Evolutionary conservation across 2,113 vertebrate species (phyloP), one percentile per base, ranked within the genome.

Genomic region (Neolamprologus cancellatus): DNA sequence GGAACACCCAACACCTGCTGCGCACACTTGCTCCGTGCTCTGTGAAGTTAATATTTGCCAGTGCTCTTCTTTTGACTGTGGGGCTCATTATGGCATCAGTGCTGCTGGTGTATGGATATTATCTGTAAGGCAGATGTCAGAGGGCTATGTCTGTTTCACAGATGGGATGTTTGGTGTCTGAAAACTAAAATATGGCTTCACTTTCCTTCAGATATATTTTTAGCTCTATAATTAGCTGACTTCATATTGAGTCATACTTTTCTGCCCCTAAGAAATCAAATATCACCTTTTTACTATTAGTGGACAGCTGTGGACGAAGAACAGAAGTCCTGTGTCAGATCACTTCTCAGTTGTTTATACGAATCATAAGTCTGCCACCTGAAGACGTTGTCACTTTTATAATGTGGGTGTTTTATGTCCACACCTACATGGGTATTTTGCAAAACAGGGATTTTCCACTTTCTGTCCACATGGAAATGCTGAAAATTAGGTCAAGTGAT

Each of bases 51-150:
- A 79, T 84, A 90, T 92, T 87, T 88, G 54, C 44, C 78, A 61
- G 34, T 32, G 36, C 83, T 88, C 89, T 92, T 93, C 92, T 85
- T 90, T 89, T 90, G 89, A 91, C 79, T 86, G 59, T 50, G 86
- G 78, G 52, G 85, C 10, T 92, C 82, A 81, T 88, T 90, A 88
- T 81, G 71, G 86, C 81, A 84, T 88, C 59, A 32, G 78, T 55
- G 48, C 85, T 79, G 81, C 53, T 84, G 91, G 61, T 91, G 88
- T 69, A 85, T 88, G 87, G 78, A 85, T 53, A 4, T 76, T 85
- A 90, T 93, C 93, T 95, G 93, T 84, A 71, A 76, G 84, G 83
- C 93, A 95, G 93, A 95, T 95, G 95, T 93, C 91, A 86, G 86
- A 20, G 59, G 54, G 87, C 52, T 44, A 36, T 39, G 87, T 91